These are phyloP conservation scores for Oreochromis grahami DNA, from an alignment of 2,797 vertebrate species.

Conservation along the genomic window DNA sequence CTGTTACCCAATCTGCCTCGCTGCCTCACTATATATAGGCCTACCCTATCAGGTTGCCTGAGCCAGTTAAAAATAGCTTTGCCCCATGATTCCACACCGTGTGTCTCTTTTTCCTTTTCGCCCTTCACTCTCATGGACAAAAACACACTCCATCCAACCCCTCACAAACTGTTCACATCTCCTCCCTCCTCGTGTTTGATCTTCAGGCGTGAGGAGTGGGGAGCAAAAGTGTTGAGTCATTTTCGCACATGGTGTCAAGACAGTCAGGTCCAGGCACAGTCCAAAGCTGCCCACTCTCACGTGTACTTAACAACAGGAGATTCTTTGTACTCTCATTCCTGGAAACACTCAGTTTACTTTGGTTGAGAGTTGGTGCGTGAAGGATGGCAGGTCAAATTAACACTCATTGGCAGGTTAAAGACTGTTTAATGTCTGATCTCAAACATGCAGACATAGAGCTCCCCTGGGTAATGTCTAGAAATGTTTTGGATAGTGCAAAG, in stretches of 20 bases:
- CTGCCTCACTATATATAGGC: slow-evolving; percentile 69
- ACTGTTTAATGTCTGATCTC: background rate
- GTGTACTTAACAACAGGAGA: background rate
- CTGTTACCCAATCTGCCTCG: slow-evolving; percentile 42
- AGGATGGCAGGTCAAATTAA: background rate
- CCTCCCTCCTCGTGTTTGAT: background rate
- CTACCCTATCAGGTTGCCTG: slow-evolving; percentile 59
- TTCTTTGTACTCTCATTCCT: background rate
- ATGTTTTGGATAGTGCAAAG: background rate
- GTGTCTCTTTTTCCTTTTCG: background rate
- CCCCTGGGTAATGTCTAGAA: background rate
- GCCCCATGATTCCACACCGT: slow-evolving; percentile 35
- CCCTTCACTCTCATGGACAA: background rate
- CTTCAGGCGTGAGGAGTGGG: background rate
- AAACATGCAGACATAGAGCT: background rate
- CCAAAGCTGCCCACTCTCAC: background rate
- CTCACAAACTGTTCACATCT: background rate
- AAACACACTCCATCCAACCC: background rate
- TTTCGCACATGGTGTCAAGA: background rate
- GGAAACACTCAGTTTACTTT: background rate
- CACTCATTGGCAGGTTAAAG: background rate
- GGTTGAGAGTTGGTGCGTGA: background rate
- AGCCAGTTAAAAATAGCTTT: slow-evolving; percentile 70
- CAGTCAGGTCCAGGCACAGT: background rate
- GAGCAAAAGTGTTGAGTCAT: background rate